Conservation (phyloP, 2,797 vertebrate genomes). For the Anableps anableps region DNA sequence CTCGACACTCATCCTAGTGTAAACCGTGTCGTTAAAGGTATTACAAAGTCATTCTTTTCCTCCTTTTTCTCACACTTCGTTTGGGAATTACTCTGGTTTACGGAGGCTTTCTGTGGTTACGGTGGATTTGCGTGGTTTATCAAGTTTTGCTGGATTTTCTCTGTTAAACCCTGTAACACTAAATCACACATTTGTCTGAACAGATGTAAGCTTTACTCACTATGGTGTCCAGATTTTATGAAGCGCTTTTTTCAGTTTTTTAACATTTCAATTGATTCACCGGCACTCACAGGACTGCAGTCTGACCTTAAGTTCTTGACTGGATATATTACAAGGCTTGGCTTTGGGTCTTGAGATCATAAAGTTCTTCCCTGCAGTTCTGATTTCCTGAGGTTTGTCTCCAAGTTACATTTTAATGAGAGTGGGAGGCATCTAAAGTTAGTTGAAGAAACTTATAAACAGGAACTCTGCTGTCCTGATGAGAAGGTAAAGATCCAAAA, state of each 20-base stretch:
- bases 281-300: background rate
- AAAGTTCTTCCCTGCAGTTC: slow-evolving; percentile 25
- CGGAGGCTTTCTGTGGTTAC: slow-evolving; percentile 74
- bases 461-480: slow-evolving; percentile 49
- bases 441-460: slow-evolving; percentile 60
- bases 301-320: slow-evolving; percentile 7
- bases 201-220: slow-evolving; percentile 71
- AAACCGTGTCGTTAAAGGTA: slow-evolving; percentile 82
- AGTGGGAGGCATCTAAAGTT: slow-evolving; percentile 54
- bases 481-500: slow-evolving; percentile 28
- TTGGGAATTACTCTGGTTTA: slow-evolving; percentile 80
- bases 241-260: slow-evolving; percentile 44
- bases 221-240: slow-evolving; percentile 41
- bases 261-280: background rate
- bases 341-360: background rate
- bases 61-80: slow-evolving; percentile 85
- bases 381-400: slow-evolving; percentile 23
- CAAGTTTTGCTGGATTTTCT: slow-evolving; percentile 79
- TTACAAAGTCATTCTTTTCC: slow-evolving; percentile 82
- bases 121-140: slow-evolving; percentile 81
- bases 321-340: slow-evolving; percentile 7
- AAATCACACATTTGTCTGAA: slow-evolving; percentile 75
- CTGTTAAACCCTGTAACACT: slow-evolving; percentile 62
- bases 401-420: slow-evolving; percentile 25
- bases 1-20: slow-evolving; percentile 81